Evolutionary conservation across 2,797 vertebrate genomes (phyloP).

Genomic region (Enteromius mattozi): DNA sequence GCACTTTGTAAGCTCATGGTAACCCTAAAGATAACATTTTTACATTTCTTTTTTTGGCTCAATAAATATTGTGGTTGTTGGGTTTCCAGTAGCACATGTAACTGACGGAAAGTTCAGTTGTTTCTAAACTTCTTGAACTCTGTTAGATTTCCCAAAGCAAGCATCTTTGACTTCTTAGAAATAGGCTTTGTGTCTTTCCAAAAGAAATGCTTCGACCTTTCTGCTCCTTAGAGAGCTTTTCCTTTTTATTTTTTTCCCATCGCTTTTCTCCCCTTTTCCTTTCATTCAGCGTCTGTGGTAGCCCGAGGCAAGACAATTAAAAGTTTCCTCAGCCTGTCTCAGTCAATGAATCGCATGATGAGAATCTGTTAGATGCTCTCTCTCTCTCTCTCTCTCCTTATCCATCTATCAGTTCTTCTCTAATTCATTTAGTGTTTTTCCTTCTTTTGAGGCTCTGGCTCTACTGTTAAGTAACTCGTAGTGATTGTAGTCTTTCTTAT

Average conservation of each 20-base stretch:
- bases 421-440: slow-evolving; percentile 11
- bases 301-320: slow-evolving; percentile 75
- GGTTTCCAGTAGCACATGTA: background rate
- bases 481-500: background rate
- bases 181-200: slow-evolving; percentile 50
- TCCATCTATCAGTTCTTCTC: slow-evolving; percentile 32
- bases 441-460: background rate
- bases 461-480: background rate
- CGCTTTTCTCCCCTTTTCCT: slow-evolving; percentile 17
- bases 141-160: slow-evolving; percentile 42
- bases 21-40: background rate
- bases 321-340: slow-evolving; percentile 74
- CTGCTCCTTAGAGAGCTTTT: slow-evolving; percentile 40
- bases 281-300: slow-evolving; percentile 49
- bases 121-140: slow-evolving; percentile 35
- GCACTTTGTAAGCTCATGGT: background rate
- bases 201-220: slow-evolving; percentile 39
- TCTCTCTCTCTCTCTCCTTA: slow-evolving; percentile 2
- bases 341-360: slow-evolving; percentile 76
- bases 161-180: slow-evolving; percentile 24
- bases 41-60: background rate
- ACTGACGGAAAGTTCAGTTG: slow-evolving; percentile 21
- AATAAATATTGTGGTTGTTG: background rate
- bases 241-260: slow-evolving; percentile 17
- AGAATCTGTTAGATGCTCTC: slow-evolving; percentile 67